These are phyloP conservation scores for Amphimedon queenslandica DNA, from an alignment of 37 sponge, comb jelly and placozoan species.

Conservation along the genomic window DNA sequence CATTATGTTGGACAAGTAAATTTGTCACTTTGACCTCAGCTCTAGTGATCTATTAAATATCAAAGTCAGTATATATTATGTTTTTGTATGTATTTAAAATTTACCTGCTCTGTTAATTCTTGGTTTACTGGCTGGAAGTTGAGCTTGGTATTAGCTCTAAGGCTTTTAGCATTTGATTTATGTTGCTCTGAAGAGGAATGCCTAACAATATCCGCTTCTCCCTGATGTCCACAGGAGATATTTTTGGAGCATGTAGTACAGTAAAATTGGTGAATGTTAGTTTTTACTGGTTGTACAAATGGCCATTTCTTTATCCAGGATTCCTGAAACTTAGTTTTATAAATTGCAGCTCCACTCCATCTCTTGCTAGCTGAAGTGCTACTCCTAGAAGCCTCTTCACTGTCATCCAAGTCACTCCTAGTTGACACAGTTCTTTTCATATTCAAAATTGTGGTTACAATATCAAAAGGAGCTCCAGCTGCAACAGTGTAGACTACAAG, in stretches of 20 bases:
- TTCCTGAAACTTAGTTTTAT: slow-evolving; percentile 35
- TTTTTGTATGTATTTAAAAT: not conserved
- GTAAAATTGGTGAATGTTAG: slow-evolving; percentile 14
- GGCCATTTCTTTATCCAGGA: slow-evolving; percentile 42
- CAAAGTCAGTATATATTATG: not conserved
- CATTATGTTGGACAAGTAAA: slow-evolving; percentile 35
- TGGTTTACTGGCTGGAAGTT: not conserved
- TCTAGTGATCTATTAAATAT: slow-evolving; percentile 19
- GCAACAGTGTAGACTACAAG: too few species aligned
- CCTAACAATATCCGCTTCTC: slow-evolving; percentile 28
- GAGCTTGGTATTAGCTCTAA: too few species aligned
- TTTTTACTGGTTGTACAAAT: slow-evolving; percentile 10
- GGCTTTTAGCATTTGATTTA: slow-evolving; percentile 11
- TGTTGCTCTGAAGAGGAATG: slow-evolving; percentile 30
- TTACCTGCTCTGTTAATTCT: not conserved
- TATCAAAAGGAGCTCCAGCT: too few species aligned
- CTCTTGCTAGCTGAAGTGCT: not conserved
- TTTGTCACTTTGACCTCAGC: slow-evolving; percentile 56
- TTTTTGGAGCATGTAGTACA: slow-evolving; percentile 36
- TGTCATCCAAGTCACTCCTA: too few species aligned
- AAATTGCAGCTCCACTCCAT: slow-evolving; percentile 28
- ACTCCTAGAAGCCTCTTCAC: not conserved
- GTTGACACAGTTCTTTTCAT: too few species aligned
- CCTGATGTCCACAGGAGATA: slow-evolving; percentile 41
- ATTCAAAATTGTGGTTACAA: too few species aligned